A percentile compares a stretch with the other conserved stretches of the same genome.
Conservation (phyloP, 2,113 vertebrate species). For the Myrmophylax atrothorax region DNA sequence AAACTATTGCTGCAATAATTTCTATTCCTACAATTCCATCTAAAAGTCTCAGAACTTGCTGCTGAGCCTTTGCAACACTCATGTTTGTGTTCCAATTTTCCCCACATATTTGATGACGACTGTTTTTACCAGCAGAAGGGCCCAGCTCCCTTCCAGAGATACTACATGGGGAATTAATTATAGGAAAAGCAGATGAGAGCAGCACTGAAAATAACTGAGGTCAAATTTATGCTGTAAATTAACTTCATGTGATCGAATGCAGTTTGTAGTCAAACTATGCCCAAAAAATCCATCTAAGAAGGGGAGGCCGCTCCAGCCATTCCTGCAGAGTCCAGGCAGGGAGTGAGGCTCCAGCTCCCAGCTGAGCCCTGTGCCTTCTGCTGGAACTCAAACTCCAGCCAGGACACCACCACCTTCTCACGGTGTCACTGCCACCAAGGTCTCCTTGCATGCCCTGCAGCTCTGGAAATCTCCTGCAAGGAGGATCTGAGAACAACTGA, state of each 20-base stretch:
- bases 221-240: background rate
- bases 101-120: background rate
- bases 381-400: fast-evolving
- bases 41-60: background rate
- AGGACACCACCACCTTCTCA: background rate
- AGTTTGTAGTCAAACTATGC: fast-evolving
- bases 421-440: fast-evolving
- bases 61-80: background rate
- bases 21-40: background rate
- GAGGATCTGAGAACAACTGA: background rate
- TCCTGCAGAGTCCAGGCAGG: fast-evolving
- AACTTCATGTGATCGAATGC: fast-evolving
- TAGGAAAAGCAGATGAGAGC: background rate
- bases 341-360: fast-evolving
- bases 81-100: background rate
- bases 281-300: fast-evolving
- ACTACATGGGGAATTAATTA: background rate
- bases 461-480: background rate
- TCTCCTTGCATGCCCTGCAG: background rate
- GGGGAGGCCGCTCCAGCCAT: fast-evolving
- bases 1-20: background rate
- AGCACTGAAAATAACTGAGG: background rate
- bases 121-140: background rate
- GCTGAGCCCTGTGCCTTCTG: fast-evolving
- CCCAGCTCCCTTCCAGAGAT: background rate